These are phyloP conservation scores for Pseudomyrmex concolor DNA, from an alignment of 1,140 invertebrate species.

Conservation along the genomic window DNA sequence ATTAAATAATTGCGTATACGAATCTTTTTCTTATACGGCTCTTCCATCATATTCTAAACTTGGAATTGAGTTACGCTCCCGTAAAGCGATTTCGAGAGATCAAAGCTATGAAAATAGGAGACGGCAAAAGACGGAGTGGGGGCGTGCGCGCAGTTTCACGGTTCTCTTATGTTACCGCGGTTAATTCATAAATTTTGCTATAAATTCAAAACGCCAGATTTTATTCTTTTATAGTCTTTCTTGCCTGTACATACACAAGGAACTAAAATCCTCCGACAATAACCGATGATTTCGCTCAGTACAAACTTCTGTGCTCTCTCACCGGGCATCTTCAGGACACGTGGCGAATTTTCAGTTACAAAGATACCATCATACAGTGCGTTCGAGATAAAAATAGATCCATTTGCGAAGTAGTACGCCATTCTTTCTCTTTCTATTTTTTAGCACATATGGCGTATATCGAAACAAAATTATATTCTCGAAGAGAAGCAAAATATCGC, in stretches of 20 bases:
- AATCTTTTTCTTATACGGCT: not conserved
- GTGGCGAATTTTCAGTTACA: constrained; percentile 4
- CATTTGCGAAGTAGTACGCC: constrained; percentile 36
- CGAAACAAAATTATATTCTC: constrained; percentile 42
- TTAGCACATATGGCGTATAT: not conserved
- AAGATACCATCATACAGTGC: not conserved
- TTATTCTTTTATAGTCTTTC: not conserved
- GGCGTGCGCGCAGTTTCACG: not conserved
- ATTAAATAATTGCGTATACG: not conserved
- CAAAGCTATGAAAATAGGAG: constrained; percentile 15
- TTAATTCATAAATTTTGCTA: constrained; percentile 37
- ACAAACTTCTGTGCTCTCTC: not conserved
- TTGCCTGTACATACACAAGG: too few relatives aligned
- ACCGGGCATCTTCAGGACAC: not conserved
- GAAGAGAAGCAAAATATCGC: constrained; percentile 26
- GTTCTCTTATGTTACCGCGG: not conserved
- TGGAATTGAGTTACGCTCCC: constrained; percentile 17
- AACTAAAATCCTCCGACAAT: constrained; percentile 16
- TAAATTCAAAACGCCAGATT: constrained; percentile 9
- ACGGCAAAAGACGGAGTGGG: not conserved
- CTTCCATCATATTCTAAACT: constrained; percentile 1
- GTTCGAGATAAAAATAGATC: constrained; percentile 33
- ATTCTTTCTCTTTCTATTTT: not conserved
- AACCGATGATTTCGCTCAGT: constrained; percentile 15
- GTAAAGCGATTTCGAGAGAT: constrained; percentile 43